Evolutionary conservation across 2,888 invertebrate species (phyloP), one percentile per base, ranked within the genome.

Genomic region (Scaptomyza cyrtandrae): DNA sequence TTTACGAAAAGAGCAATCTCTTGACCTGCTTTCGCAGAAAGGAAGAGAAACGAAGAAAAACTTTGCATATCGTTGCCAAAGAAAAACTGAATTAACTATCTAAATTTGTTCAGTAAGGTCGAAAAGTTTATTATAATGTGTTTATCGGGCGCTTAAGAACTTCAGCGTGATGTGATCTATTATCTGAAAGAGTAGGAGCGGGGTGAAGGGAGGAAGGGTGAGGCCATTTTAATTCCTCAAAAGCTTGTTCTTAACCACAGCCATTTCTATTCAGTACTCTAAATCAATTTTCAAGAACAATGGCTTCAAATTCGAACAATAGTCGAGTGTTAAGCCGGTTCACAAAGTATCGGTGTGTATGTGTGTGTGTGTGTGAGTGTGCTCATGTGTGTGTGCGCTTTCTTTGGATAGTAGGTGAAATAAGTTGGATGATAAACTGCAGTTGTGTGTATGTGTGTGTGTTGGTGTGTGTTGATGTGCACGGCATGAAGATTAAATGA

Each of bases 201-300:
- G 3, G 14, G 3, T 3, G 29, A 24, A 6, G 31, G 16, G 39
- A 6, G 2, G 37, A 6, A 5, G n/a, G 6, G 13, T 13, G 31
- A 24, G 58, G 53, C 45, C 43, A 11, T 53, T 65, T 35, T 19
- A 48, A 35, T 56, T 19, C 50, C 24, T 46, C 31, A 13, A 52
- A 39, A 27, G 53, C 56, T 69, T 61, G 37, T 11, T 45, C 70
- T 35, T 19, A 70, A 61, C 35, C 57, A 46, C 19, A 54, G 72
- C 41, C 54, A 50, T 54, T 63, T 58, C 58, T 66, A 49, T 77
- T 48, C 59, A 59, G 50, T 62, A 56, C 60, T 69, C 84, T 79
- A 82, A 82, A 88, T 86, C 86, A 88, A 82, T 86, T 86, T 71
- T 55, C 50, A 53, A 54, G 84, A 86, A 88, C 80, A 86, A 78